Evolutionary conservation across 2,888 invertebrate genomes (phyloP).

Genomic region (Dolichopus griseipennis): DNA sequence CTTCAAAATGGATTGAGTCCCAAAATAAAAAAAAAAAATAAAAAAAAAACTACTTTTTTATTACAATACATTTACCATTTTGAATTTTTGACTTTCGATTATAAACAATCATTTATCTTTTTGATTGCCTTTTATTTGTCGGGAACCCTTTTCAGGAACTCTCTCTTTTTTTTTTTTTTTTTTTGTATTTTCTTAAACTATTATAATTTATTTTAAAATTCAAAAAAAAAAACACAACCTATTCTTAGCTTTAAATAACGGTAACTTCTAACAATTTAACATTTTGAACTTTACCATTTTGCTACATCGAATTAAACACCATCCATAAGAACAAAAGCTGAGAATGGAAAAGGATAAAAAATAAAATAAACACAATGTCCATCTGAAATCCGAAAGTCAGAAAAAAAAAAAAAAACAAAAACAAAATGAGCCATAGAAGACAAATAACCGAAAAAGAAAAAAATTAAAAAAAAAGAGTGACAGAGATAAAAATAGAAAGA

Average conservation of each 20-base stretch:
- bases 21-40: neutral
- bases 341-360: no score
- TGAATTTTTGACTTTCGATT: neutral
- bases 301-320: neutral
- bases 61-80: neutral
- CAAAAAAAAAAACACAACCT: no score
- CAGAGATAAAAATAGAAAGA: neutral
- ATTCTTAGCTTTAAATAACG: no score
- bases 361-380: no score
- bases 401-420: neutral
- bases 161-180: neutral
- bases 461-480: neutral
- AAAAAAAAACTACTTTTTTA: neutral
- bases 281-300: no score
- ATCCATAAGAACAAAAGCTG: no score
- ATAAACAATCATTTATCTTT: conserved; percentile 2
- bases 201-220: no score
- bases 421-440: neutral
- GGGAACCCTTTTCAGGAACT: neutral
- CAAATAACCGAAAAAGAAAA: neutral
- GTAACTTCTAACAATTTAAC: no score
- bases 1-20: no score
- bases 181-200: no score
- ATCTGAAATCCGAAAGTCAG: neutral
- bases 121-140: neutral